Evolutionary conservation across 2,888 invertebrate genomes (phyloP), one percentile per base, ranked within the genome.

Genomic region (Catocala fraxini): DNA sequence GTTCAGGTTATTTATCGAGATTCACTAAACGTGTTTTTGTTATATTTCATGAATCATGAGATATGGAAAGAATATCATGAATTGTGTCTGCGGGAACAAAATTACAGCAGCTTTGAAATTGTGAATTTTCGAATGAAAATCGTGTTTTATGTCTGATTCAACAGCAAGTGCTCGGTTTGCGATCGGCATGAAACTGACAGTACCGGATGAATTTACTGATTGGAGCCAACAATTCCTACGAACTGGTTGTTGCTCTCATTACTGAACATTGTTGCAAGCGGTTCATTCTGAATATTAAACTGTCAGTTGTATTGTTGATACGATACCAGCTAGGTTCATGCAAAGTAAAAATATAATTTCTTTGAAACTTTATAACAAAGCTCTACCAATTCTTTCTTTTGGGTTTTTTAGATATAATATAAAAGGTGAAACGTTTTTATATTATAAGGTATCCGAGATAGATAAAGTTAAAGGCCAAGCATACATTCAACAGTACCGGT

Each of bases 1-100:
- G 59, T 63, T 66, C 67, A 64, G 71, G 64, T 68, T 68, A 67
- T 73, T 64, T 71, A 71, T 75, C 55, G 66, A 65, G 71, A 73
- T 75, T 56, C 62, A 71, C 62, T 55, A 53, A 69, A 65, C 57
- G 61, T 51, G 65, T 65, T 77, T 75, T 69, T 66, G 56, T 62
- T 68, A 56, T 61, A 68, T 67, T 65, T 58, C 56, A 58, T 25
- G 57, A 60, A 59, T 64, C 64, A 62, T 35, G 56, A 60, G 56
- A 61, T 55, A 58, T 53, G 51, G 12, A 66, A 49, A 51, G n/a
- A 51, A 49, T 42, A 53, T 35, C 59, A 47, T 65, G 56, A 73
- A 56, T 62, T 63, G 56, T 47, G 35, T 49, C 47, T 39, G 45
- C 33, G 5, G 25, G 47, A 58, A 48, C 75, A 75, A 68, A 71